Evolutionary conservation across 2,797 vertebrate genomes (phyloP).

Genomic region (Falco concolor): DNA sequence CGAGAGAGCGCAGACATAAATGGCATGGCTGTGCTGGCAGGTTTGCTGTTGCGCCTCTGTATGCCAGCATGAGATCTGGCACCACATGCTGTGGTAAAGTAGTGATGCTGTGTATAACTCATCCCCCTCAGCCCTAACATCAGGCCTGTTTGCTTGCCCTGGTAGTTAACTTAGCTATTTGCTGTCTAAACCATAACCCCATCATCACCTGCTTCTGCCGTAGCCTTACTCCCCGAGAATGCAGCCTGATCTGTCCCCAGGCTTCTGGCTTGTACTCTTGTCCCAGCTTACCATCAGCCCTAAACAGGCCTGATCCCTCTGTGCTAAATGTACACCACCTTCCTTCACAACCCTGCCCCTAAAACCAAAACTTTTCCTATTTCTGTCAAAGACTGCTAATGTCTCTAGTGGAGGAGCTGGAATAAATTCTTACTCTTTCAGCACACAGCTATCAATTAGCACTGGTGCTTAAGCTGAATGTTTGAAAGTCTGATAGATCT

Average conservation of each 20-base stretch:
- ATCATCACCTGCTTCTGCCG: background rate
- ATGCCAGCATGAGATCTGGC: accelerated
- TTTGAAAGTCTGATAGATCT: background rate
- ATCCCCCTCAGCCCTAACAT: background rate
- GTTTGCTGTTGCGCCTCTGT: background rate
- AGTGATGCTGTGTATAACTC: background rate
- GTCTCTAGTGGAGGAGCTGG: background rate
- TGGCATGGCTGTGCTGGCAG: accelerated
- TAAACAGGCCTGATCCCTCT: background rate
- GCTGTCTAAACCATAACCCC: background rate
- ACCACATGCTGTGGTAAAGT: accelerated
- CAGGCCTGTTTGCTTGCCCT: background rate
- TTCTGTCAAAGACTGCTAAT: background rate
- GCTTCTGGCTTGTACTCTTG: background rate
- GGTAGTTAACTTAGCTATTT: background rate
- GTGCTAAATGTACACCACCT: accelerated
- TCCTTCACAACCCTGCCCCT: background rate
- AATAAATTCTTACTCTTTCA: background rate
- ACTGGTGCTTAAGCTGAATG: background rate
- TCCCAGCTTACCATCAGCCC: background rate
- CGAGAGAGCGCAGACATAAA: accelerated
- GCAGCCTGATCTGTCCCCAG: background rate
- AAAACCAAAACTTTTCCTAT: background rate
- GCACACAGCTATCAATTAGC: background rate
- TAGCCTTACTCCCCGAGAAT: background rate